Evolutionary conservation across 2,113 vertebrate genomes (phyloP).

Genomic region (Tragelaphus imberbis): DNA sequence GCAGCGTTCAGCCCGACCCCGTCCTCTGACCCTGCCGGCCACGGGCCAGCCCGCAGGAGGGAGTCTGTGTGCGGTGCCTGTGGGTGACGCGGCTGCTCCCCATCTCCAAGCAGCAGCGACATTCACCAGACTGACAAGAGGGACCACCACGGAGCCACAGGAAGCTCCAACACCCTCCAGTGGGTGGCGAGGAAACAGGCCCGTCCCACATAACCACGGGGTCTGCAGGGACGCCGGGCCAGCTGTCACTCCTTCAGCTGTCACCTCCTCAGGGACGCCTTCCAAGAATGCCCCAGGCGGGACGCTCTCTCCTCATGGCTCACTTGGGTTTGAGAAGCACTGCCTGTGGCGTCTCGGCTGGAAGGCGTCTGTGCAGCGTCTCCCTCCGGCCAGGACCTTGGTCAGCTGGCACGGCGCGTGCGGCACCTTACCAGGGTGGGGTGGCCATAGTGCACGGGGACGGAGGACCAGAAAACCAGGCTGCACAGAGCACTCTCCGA

Average conservation of each 20-base stretch:
- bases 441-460: accelerated
- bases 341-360: neutral
- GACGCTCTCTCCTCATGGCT: accelerated
- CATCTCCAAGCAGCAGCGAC: neutral
- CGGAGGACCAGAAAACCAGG: neutral
- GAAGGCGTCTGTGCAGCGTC: neutral
- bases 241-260: neutral
- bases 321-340: neutral
- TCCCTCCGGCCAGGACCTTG: neutral
- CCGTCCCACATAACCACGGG: no score
- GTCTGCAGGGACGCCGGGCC: neutral
- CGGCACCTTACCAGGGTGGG: accelerated
- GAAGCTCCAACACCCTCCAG: neutral
- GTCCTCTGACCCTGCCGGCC: neutral
- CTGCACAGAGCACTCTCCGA: accelerated
- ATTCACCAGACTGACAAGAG: no score
- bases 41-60: neutral
- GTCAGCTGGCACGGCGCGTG: neutral
- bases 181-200: neutral
- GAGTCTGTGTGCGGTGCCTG: neutral
- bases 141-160: neutral
- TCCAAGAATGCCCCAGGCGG: neutral
- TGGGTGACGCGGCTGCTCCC: neutral
- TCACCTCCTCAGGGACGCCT: neutral
- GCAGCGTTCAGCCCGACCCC: no score